Percentiles rank a stretch among this genome's conserved stretches.
phyloP scores from a whole-genome alignment of 2,797 vertebrate genomes.

The Anguilla megastoma region DNA sequence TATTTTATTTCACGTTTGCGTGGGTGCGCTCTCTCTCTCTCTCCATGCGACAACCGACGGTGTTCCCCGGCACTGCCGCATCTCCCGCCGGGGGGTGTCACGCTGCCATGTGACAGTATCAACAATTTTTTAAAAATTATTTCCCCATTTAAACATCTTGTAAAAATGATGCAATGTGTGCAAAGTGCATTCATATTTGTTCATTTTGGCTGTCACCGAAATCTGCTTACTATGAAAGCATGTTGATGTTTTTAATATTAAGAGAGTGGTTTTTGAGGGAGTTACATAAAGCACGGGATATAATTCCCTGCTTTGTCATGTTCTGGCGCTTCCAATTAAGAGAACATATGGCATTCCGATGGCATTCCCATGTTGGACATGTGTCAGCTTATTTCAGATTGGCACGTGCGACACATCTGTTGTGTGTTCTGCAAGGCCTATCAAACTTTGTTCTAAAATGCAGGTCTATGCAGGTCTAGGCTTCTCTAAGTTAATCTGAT shows the following conservation, averaged over 20 bases:
- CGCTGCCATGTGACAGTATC: too few species aligned
- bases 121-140: neutral
- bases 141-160: neutral
- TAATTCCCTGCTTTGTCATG: too few species aligned
- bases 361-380: neutral
- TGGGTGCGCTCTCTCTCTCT: too few species aligned
- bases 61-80: too few species aligned
- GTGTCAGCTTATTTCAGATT: neutral
- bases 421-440: neutral
- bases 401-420: neutral
- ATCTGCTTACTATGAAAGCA: neutral
- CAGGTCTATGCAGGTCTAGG: neutral
- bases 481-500: neutral
- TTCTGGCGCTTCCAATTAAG: too few species aligned
- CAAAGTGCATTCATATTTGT: neutral
- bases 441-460: neutral
- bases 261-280: neutral
- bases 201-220: neutral
- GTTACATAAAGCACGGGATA: too few species aligned
- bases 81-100: too few species aligned
- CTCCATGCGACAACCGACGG: too few species aligned
- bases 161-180: neutral
- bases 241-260: neutral
- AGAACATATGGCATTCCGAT: too few species aligned
- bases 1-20: too few species aligned